Conservation (phyloP, 2,888 invertebrate species). For the Melinopterus prodromus region DNA sequence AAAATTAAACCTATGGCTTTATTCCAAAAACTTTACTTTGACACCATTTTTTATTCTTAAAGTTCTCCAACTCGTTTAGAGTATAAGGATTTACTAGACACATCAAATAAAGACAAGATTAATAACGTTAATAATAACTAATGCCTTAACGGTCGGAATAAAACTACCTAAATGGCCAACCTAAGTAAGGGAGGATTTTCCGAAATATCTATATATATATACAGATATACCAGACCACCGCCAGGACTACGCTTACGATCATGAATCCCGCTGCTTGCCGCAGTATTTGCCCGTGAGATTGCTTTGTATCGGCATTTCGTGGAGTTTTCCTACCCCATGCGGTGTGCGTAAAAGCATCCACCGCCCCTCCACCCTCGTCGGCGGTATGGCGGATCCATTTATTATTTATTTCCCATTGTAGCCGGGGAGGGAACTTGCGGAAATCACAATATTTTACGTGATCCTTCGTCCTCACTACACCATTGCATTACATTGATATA, state of each 20-base stretch:
- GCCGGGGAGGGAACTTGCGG: slow-evolving; percentile 6
- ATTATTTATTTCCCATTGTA: slow-evolving; percentile 24
- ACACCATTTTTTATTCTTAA: too few relatives aligned
- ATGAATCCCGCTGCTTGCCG: slow-evolving; percentile 4
- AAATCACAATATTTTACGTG: slow-evolving; percentile 27
- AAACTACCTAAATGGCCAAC: not conserved
- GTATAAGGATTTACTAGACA: not conserved
- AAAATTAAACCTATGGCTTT: too few relatives aligned
- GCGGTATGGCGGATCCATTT: slow-evolving; percentile 11
- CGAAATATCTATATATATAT: not conserved
- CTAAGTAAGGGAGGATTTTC: not conserved
- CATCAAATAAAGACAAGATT: not conserved
- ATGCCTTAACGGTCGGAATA: not conserved
- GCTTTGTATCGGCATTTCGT: slow-evolving; percentile 22
- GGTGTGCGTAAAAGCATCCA: slow-evolving; percentile 20
- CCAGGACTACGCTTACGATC: not conserved
- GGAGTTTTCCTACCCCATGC: slow-evolving; percentile 20
- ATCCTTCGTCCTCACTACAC: slow-evolving; percentile 16
- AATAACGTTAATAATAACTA: not conserved
- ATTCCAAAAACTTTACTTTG: too few relatives aligned
- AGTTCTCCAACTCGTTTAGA: not conserved
- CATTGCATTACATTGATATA: slow-evolving; percentile 4
- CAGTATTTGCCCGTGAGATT: slow-evolving; percentile 13
- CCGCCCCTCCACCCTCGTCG: not conserved
- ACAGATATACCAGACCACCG: not conserved